Evolutionary conservation across 2,113 vertebrate genomes (phyloP), one percentile per base, ranked within the genome.

Genomic region (Seriola quinqueradiata): DNA sequence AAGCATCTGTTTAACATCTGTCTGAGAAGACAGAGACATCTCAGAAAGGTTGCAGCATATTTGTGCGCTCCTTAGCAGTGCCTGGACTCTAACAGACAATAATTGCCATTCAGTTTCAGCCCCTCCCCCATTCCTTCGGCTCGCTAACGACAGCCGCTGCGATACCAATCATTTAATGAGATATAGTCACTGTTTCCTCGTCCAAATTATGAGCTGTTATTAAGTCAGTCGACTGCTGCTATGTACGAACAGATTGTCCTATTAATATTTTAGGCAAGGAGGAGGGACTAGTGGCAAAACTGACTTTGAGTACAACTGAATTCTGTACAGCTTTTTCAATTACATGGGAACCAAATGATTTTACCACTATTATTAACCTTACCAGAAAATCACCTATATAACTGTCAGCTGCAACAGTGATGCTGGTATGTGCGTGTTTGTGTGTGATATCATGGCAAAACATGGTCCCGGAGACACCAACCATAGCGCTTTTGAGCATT

Each of bases 191-290:
- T 81, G 82, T 91, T 92, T 92, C 80, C 85, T 84, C 60, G 44
- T 82, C 75, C 74, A 90, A 89, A 88, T 93, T 77, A 87, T 79
- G 80, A 83, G 91, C 83, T 79, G 85, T 81, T 92, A 93, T 92
- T 89, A 92, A 91, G 88, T 92, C 77, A 81, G 83, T 34, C 61
- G 81, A 85, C 77, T 76, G 75, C 80, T 80, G 81, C 75, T 81
- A 85, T 86, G 75, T 82, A 85, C 72, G 85, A 90, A 88, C 91
- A 91, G 90, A 92, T 88, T 77, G 85, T 88, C 75, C 82, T 88
- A 91, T 90, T 93, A 91, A 91, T 91, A 92, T 89, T 91, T 89
- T 82, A 91, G 83, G 32, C 38, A 10, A n/a, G 77, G 90, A 86
- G 64, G 89, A 87, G 82, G 23, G 80, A 77, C 77, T 76, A 59